Base-by-base conservation (phyloP, 2,888 invertebrate genomes). In the Amphipoea lucens region DNA sequence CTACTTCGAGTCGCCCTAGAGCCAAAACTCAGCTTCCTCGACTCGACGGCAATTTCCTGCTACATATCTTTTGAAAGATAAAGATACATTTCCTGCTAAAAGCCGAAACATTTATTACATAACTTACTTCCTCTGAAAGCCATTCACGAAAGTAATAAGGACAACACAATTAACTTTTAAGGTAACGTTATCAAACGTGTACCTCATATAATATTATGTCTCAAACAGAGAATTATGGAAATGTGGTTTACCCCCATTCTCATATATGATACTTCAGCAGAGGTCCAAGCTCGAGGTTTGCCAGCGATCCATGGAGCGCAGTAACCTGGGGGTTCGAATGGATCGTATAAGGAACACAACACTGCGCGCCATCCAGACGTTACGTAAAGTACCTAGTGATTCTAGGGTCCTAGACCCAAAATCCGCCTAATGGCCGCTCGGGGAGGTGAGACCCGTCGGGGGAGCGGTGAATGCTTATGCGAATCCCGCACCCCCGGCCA, bases 41-140 rank as follows among this genome's bases (percentile, higher is more conserved):
- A 4, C 14, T 9, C 4, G 71, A 29, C 29, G 42, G 57, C 17
- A 29, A 60, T 51, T 62, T 72, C 51, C 81, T 81, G 51, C 48
- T 29, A 40, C 29, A 36, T 4, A 54, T 17, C 0, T 54, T 65
- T 36, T 29, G 0, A 20, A 65, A 78, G 12, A 42, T 40, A 40
- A 14, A 4, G 12, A 23, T 23, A 57, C 29, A 40, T 51, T 81
- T 60, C 73, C 73, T 81, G 40, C 1, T 7, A 51, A 57, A 78
- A 66, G 4, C 17, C 62, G 29, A n/a, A 29, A 75, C 45, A 48
- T 36, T 51, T 42, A 29, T 78, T 84, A 68, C 79, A 78, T 20
- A 51, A 84, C 14, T 57, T 68, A 36, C 48, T 29, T 20, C n/a
- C 20, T 57, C 40, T 62, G 84, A 60, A 70, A 79, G n/a, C n/a